Conservation (phyloP, 2,797 vertebrate species). For the Rhinichthys osculus region DNA sequence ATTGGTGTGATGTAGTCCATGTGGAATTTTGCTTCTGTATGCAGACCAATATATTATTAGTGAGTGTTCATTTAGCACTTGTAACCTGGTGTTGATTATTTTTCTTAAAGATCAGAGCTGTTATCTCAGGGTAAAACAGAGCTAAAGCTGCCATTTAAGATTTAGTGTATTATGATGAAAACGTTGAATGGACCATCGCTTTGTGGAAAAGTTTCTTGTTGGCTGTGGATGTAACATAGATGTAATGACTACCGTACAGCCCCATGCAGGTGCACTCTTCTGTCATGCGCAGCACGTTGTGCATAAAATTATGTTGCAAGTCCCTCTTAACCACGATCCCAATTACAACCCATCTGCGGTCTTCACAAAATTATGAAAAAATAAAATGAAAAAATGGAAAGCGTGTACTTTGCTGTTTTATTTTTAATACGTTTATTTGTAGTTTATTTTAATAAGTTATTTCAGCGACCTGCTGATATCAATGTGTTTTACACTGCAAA, state of each 20-base stretch:
- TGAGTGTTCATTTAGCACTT: slow-evolving; percentile 12
- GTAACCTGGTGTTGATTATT: slow-evolving; percentile 28
- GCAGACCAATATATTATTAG: slow-evolving; percentile 22
- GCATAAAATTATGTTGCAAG: neutral
- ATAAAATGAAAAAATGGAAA: neutral
- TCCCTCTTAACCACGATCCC: neutral
- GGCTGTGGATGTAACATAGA: neutral
- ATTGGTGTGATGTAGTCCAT: slow-evolving; percentile 45
- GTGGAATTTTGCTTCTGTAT: slow-evolving; percentile 32
- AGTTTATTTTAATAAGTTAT: neutral
- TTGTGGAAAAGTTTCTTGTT: neutral
- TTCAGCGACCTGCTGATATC: neutral
- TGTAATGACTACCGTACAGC: neutral
- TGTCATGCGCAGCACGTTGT: neutral
- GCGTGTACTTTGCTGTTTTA: neutral
- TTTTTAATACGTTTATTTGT: neutral
- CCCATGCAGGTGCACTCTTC: neutral
- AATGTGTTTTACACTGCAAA: no score
- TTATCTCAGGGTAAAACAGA: neutral
- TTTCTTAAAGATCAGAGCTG: neutral
- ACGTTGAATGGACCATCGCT: neutral
- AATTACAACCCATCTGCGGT: neutral
- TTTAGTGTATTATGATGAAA: neutral
- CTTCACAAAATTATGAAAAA: neutral
- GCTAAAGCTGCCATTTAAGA: neutral